Base-by-base conservation (phyloP, 2,113 vertebrate genomes). In the Tretioscincus oriximinensis region DNA sequence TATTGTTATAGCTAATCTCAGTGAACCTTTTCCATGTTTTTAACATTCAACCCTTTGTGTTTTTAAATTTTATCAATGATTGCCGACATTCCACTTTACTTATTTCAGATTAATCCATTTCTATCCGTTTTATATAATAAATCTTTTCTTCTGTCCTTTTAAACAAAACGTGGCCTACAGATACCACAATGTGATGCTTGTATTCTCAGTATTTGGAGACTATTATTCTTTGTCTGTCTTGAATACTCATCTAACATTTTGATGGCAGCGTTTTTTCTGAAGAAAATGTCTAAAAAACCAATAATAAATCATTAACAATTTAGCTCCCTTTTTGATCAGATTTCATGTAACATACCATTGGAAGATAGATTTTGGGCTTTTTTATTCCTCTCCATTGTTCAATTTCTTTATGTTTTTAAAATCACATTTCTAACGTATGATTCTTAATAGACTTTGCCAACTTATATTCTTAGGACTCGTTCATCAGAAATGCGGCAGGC, bases 61-160 rank as follows among this genome's bases (percentile, higher is more conserved):
- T 65, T 11, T 63, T 41, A 41, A 41, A 41, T 41, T 41, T 88
- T 66, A 7, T n/a, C 54, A 0, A 29, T 54, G 49, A 47, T 28
- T 80, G 61, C 22, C 65, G 60, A 0, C 11, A 12, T n/a, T 80
- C 35, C 14, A 6, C 29, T 16, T 3, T 86, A 72, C 28, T 73
- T 78, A 47, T 29, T 76, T 86, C 4, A 31, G 45, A 70, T 85
- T 79, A 60, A 8, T 45, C 20, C 79, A 88, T 70, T 45, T 70
- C 79, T 87, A 72, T 45, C 69, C 22, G 35, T 45, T 77, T 70
- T 10, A 28, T 29, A n/a, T 68, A 66, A 83, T 82, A 6, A 31
- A 75, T 82, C 84, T n/a, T 1, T 0, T 0, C 31, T 70, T 60
- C 16, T 31, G 4, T 1, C 1, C 14, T 84, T 81, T 68, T 45